Evolutionary conservation across 2,888 invertebrate genomes (phyloP).

Genomic region (Embidobia sp.): DNA sequence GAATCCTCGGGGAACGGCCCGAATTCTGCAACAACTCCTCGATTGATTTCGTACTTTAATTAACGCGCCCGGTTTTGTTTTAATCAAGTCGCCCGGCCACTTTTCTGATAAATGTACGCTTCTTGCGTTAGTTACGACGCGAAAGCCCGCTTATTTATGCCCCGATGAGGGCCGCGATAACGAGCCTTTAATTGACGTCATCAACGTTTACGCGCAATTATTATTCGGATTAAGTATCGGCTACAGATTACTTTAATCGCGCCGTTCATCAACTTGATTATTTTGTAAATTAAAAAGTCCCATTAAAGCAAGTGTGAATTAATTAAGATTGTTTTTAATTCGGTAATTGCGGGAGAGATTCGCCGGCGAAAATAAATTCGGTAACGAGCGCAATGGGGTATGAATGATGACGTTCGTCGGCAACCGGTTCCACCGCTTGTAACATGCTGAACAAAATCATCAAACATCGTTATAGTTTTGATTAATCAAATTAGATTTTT

Average conservation of each 20-base stretch:
- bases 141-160: conserved; percentile 42
- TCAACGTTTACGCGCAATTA: conserved; percentile 49
- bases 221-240: conserved; percentile 32
- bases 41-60: conserved; percentile 50
- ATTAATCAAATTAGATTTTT: too few species aligned
- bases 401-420: background rate
- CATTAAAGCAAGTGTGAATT: conserved; percentile 52
- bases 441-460: too few species aligned
- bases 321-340: conserved; percentile 52
- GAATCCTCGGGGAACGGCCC: conserved; percentile 30
- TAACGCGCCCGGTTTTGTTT: conserved; percentile 38
- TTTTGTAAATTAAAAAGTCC: conserved; percentile 49
- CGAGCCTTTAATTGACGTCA: conserved; percentile 54
- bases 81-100: conserved; percentile 49
- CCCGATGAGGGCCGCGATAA: conserved; percentile 44
- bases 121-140: conserved; percentile 42
- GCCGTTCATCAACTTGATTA: conserved; percentile 44
- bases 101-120: conserved; percentile 38
- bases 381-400: too few species aligned
- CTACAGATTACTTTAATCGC: conserved; percentile 34
- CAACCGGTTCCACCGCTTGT: background rate
- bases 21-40: conserved; percentile 28
- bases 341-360: conserved; percentile 14
- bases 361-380: background rate
- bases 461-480: too few species aligned